A percentile compares a stretch with the other conserved stretches of the same genome.
These are phyloP conservation scores for Montipora capricornis DNA, from an alignment of 64 coral and sea anemone genomes.

Conservation along the genomic window DNA sequence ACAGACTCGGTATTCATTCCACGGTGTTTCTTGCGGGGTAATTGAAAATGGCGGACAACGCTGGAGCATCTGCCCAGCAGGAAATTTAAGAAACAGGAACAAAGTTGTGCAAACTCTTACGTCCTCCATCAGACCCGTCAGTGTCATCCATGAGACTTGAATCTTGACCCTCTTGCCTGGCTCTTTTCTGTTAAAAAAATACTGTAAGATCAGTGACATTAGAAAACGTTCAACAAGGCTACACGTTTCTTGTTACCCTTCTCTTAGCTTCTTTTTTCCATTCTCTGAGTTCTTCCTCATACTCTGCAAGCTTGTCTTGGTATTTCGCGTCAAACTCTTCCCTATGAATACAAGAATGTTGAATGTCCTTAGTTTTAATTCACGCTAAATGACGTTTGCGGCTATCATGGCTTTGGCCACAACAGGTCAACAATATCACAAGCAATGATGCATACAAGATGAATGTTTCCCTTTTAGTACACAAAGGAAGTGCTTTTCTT, in stretches of 20 bases:
- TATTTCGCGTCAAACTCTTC: constrained; percentile 83
- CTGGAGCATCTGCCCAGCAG: too few relatives aligned
- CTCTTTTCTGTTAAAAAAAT: constrained; percentile 55
- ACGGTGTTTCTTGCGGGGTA: too few relatives aligned
- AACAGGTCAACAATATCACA: too few relatives aligned
- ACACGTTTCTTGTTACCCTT: constrained; percentile 44
- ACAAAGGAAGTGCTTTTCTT: neutral
- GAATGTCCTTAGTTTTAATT: too few relatives aligned
- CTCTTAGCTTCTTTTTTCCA: constrained; percentile 92
- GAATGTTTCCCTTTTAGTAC: too few relatives aligned
- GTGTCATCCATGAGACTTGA: constrained; percentile 53
- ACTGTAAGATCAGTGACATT: neutral
- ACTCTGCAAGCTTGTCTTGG: constrained; percentile 49
- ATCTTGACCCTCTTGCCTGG: constrained; percentile 46
- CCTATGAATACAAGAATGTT: constrained; percentile 3
- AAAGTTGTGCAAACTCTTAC: neutral
- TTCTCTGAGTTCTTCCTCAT: constrained; percentile 78
- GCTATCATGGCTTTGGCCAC: too few relatives aligned
- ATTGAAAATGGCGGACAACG: neutral
- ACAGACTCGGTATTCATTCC: too few relatives aligned
- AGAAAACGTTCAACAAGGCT: neutral
- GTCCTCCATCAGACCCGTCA: constrained; percentile 8
- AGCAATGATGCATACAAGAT: too few relatives aligned
- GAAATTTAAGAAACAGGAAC: too few relatives aligned
- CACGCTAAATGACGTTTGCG: too few relatives aligned